phyloP scores from a whole-genome alignment of 2,888 invertebrate species.

The Phania funesta region DNA sequence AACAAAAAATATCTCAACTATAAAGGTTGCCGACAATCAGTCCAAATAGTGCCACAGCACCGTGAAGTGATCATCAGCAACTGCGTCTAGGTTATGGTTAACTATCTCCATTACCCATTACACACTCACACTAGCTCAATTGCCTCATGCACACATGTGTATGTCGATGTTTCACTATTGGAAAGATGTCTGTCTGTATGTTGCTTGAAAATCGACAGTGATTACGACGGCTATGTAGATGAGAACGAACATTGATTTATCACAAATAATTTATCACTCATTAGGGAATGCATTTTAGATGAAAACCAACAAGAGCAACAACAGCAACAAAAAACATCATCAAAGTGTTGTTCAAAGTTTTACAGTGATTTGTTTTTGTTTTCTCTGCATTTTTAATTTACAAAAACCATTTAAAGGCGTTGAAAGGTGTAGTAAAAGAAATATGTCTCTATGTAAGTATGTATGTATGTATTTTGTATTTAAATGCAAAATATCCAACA shows the following conservation, averaged over 20 bases:
- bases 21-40: constrained; percentile 62
- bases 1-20: background rate
- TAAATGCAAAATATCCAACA: constrained; percentile 41
- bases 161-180: constrained; percentile 15
- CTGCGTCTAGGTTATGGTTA: constrained; percentile 29
- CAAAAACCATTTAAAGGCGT: constrained; percentile 58
- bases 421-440: constrained; percentile 48
- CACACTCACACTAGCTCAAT: too few relatives aligned
- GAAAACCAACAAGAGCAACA: constrained; percentile 37
- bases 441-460: too few relatives aligned
- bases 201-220: constrained; percentile 65
- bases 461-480: constrained; percentile 14
- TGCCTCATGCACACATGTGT: background rate
- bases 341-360: constrained; percentile 23
- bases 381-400: constrained; percentile 53
- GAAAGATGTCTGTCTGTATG: constrained; percentile 1
- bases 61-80: constrained; percentile 49
- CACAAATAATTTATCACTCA: constrained; percentile 74
- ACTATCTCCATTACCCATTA: too few relatives aligned
- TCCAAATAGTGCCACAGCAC: constrained; percentile 50
- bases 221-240: constrained; percentile 56
- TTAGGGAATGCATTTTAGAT: constrained; percentile 71
- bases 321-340: background rate
- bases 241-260: constrained; percentile 71
- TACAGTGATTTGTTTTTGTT: constrained; percentile 20